Percentiles rank a stretch among this genome's conserved stretches.
These are phyloP conservation scores for Oxyura jamaicensis DNA, from an alignment of 2,113 vertebrate species.

Conservation along the genomic window DNA sequence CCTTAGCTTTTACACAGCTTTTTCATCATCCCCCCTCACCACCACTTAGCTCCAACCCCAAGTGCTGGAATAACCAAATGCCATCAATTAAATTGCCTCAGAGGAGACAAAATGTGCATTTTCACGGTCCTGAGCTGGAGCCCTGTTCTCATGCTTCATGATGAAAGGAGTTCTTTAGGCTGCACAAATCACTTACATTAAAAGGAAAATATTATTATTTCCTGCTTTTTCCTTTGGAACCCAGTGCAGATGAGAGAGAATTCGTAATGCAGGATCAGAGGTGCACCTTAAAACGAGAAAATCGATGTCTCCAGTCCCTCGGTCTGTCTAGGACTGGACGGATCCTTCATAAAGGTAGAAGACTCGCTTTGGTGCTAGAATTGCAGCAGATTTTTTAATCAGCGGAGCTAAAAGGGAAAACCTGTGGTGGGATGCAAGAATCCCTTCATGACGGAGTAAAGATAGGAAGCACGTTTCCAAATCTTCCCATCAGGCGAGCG, in stretches of 20 bases:
- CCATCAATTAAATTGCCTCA: neutral
- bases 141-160: neutral
- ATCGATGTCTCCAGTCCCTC: neutral
- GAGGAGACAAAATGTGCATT: neutral
- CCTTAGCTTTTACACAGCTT: neutral
- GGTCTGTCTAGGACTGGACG: neutral
- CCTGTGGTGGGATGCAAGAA: neutral
- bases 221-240: neutral
- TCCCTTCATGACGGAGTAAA: neutral
- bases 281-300: neutral
- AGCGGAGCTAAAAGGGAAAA: neutral
- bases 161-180: neutral
- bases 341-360: neutral
- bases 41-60: neutral
- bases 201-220: constrained; percentile 2
- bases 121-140: neutral
- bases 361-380: neutral
- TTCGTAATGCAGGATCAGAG: neutral
- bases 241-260: neutral
- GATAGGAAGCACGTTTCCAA: neutral
- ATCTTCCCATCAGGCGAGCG: neutral
- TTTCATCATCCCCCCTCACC: neutral
- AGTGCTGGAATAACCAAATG: neutral
- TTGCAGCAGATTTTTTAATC: neutral
- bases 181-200: neutral